phyloP scores from a whole-genome alignment of 2,113 vertebrate genomes.

The Passerina amoena region DNA sequence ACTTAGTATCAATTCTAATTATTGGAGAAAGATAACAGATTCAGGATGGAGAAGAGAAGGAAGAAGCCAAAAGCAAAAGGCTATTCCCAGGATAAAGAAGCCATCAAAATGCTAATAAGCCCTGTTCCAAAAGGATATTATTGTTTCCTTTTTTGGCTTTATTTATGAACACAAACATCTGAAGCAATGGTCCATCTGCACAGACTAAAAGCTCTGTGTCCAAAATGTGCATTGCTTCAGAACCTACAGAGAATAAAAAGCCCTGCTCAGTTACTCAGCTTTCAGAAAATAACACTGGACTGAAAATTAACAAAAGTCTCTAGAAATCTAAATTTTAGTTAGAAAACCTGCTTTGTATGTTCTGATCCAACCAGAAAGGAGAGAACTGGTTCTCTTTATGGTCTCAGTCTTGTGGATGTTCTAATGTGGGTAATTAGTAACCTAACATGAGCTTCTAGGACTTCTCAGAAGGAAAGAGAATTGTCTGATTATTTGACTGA shows the following conservation, averaged over 20 bases:
- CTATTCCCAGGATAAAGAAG: constrained; percentile 20
- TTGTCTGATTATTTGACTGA: background rate
- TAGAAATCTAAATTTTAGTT: background rate
- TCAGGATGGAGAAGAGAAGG: background rate
- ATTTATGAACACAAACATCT: constrained; percentile 7
- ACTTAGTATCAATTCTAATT: constrained; percentile 27
- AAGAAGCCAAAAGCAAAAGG: constrained; percentile 2
- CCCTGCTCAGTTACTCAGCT: background rate
- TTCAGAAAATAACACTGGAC: background rate
- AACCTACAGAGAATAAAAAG: background rate
- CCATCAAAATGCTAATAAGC: constrained; percentile 43
- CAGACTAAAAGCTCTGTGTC: background rate
- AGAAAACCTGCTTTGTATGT: background rate
- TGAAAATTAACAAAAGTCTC: background rate
- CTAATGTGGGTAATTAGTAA: background rate
- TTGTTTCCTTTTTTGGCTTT: constrained; percentile 14
- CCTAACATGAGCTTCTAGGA: background rate
- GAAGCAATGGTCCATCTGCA: background rate
- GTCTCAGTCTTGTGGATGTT: background rate
- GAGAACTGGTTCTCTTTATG: background rate
- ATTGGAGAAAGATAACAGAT: constrained; percentile 13
- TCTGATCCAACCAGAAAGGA: background rate
- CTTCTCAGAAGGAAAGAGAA: background rate
- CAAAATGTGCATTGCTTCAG: background rate
- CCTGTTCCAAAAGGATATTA: background rate